These are phyloP conservation scores for Acanthacorydalis orientalis DNA, from an alignment of 2,888 invertebrate genomes.

Conservation along the genomic window DNA sequence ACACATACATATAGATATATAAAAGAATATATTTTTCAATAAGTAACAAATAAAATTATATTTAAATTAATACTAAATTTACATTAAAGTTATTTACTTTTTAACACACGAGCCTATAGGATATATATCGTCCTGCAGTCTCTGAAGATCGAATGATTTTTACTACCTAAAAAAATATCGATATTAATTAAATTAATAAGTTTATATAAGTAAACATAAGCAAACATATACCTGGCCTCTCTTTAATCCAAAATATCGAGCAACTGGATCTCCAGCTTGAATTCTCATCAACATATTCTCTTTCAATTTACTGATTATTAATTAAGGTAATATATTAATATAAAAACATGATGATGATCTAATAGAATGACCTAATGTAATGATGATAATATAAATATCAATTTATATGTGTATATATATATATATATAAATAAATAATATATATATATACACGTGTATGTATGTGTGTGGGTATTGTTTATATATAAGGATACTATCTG, in stretches of 20 bases:
- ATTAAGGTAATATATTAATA: neutral
- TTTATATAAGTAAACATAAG: too few species aligned
- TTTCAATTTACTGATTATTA: slow-evolving; percentile 63
- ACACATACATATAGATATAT: too few species aligned
- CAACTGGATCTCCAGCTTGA: slow-evolving; percentile 96
- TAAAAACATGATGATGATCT: neutral
- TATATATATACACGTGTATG: too few species aligned
- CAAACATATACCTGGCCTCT: slow-evolving; percentile 65
- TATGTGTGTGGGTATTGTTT: too few species aligned
- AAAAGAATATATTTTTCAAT: too few species aligned
- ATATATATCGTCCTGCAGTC: slow-evolving; percentile 96
- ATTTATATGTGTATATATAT: neutral
- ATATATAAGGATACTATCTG: slow-evolving; percentile 51
- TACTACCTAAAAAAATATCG: slow-evolving; percentile 53
- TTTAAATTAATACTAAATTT: neutral
- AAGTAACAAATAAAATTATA: too few species aligned
- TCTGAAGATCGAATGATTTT: slow-evolving; percentile 97
- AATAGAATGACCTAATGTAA: neutral
- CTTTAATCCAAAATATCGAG: slow-evolving; percentile 95
- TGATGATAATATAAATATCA: neutral
- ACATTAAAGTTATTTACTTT: slow-evolving; percentile 3
- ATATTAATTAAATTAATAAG: neutral
- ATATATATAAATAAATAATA: too few species aligned
- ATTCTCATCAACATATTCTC: slow-evolving; percentile 99
- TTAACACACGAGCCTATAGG: slow-evolving; percentile 85